Conservation (phyloP, 2,888 invertebrate species). For the Pseudococcus jackbeardsleyi region DNA sequence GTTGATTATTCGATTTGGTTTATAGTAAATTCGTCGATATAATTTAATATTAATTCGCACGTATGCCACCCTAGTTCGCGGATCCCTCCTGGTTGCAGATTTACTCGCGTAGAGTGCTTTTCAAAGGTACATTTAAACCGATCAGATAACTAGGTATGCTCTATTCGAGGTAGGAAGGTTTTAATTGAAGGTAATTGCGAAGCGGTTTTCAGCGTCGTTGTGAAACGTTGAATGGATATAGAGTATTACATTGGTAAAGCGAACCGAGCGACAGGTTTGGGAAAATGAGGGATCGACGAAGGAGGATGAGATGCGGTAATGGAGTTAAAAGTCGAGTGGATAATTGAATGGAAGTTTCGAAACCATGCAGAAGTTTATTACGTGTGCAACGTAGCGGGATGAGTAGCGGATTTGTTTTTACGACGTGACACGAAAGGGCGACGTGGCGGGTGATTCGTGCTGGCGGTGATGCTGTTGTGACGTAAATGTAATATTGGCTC, state of each 20-base stretch:
- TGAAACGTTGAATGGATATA: not conserved
- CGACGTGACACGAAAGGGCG: not conserved
- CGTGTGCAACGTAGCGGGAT: not conserved
- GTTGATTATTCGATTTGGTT: not conserved
- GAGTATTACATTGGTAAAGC: not conserved
- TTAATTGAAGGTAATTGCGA: slow-evolving; percentile 31
- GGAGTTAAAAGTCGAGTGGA: slow-evolving; percentile 27
- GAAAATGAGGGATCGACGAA: not conserved
- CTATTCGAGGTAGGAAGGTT: not conserved
- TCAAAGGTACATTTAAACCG: not conserved
- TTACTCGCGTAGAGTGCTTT: not conserved
- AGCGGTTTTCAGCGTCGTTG: slow-evolving; percentile 17
- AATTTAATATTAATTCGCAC: slow-evolving; percentile 31
- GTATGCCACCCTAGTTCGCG: not conserved
- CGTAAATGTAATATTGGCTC: slow-evolving; percentile 11
- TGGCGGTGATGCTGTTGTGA: not conserved
- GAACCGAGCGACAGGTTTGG: slow-evolving; percentile 2
- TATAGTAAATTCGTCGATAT: not conserved
- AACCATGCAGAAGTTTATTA: not conserved
- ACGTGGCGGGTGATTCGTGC: not conserved
- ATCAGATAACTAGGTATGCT: not conserved
- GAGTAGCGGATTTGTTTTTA: not conserved
- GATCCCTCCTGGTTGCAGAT: not conserved
- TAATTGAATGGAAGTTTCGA: slow-evolving; percentile 39
- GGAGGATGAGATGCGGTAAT: not conserved